Conservation (phyloP, 2,797 vertebrate species). For the Harpagifer antarcticus region DNA sequence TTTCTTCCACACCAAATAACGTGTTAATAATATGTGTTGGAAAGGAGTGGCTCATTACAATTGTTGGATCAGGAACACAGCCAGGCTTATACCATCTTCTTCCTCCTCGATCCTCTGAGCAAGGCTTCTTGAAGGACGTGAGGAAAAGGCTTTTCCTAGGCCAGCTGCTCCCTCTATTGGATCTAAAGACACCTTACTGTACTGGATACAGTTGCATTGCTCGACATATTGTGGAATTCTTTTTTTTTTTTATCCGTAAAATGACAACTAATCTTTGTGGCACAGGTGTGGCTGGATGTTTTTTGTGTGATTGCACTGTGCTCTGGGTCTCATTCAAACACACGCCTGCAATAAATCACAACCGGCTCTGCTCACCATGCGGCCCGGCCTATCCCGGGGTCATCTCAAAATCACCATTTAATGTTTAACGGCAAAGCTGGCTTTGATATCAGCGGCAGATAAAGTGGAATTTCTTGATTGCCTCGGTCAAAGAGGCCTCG, state of each 20-base stretch:
- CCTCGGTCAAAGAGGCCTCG: slow-evolving; percentile 68
- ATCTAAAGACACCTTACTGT: neutral
- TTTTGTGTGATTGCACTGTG: slow-evolving; percentile 43
- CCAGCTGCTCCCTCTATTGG: slow-evolving; percentile 55
- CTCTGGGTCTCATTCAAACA: slow-evolving; percentile 16
- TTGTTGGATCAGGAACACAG: neutral
- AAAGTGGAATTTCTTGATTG: slow-evolving; percentile 75
- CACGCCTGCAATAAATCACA: slow-evolving; percentile 56
- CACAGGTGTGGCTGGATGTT: slow-evolving; percentile 39
- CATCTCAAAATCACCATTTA: slow-evolving; percentile 74
- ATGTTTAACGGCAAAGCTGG: slow-evolving; percentile 64
- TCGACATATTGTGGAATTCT: neutral
- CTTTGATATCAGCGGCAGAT: slow-evolving; percentile 70
- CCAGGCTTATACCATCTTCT: neutral
- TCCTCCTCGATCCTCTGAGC: neutral
- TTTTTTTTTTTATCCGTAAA: slow-evolving; percentile 22
- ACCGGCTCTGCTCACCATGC: slow-evolving; percentile 25
- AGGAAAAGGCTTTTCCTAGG: slow-evolving; percentile 4
- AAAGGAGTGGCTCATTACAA: neutral
- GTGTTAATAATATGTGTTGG: neutral
- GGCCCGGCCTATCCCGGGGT: slow-evolving; percentile 49
- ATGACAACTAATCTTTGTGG: slow-evolving; percentile 30
- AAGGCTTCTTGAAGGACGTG: slow-evolving; percentile 11
- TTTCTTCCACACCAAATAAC: neutral
- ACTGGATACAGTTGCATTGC: slow-evolving; percentile 1